Evolutionary conservation across 1,140 invertebrate genomes (phyloP), one percentile per base, ranked within the genome.

Genomic region (Polyergus mexicanus): DNA sequence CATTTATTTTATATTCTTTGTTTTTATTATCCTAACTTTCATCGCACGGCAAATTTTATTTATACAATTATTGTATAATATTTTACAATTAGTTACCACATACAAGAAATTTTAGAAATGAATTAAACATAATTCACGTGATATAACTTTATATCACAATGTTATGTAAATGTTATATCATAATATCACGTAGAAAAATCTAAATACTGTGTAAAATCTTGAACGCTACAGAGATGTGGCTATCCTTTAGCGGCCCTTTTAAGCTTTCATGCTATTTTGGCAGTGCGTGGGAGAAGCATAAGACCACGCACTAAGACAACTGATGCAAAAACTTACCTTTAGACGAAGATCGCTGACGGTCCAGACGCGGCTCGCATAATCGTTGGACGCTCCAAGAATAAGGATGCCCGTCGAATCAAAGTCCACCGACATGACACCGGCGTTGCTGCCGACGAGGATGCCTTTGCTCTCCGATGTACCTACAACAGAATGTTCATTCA

Each of bases 321-420:
- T 28, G 25, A 62, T 74, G 68, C 38, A 60, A 22, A 35, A 72
- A 96, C 97, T 97, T 94, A 98, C 98, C 97, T 98, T 97, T 94
- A 99, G 95, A 93, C 98, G 96, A 93, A 97, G 97, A 95, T 99
- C 98, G 68, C 94, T 96, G 51, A 99, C 96, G 6, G 98, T 98
- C 99, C 99, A 99, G 47, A 99, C 98, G 72, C 99, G 96, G 93
- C 98, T 98, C 0, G 99, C 98, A 94, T 98, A 99, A 95, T 99
- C 99, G 95, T 98, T 98, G 44, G 98, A 99, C 28, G 98, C 98
- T 65, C 97, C 99, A 47, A 99, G 95, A 77, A 99, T 96, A 88
- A 98, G 96, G 28, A 96, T 96, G 54, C 98, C 98, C 65, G 98
- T 98, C 38, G 97, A 96, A 94, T 99, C 98, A 94, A 99, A 99